Evolutionary conservation across 2,888 invertebrate genomes (phyloP).

Genomic region (Andrena minutula): DNA sequence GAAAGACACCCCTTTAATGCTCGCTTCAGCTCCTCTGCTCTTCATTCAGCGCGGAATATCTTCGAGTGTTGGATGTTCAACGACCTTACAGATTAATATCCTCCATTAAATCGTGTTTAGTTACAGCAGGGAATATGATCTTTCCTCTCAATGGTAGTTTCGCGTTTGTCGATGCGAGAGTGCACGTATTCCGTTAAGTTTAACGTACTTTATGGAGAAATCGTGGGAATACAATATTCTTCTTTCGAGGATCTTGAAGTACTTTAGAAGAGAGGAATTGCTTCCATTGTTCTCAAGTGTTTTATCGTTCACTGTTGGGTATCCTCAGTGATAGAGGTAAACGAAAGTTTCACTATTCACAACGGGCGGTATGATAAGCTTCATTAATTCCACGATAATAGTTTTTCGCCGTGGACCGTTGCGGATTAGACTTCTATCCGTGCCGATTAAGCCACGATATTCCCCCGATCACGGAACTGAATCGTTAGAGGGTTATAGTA

Average conservation of each 20-base stretch:
- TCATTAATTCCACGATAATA: slow-evolving; percentile 21
- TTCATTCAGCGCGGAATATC: not conserved
- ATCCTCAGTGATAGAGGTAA: too few species aligned
- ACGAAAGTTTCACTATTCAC: too few species aligned
- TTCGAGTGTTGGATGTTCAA: not conserved
- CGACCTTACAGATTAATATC: slow-evolving; percentile 4
- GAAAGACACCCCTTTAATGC: not conserved
- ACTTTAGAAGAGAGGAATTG: too few species aligned
- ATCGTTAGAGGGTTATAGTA: slow-evolving; percentile 27
- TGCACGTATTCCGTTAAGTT: too few species aligned
- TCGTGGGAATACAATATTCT: too few species aligned
- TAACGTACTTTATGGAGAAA: too few species aligned
- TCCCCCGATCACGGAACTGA: not conserved
- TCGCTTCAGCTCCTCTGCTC: not conserved
- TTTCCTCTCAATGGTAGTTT: not conserved
- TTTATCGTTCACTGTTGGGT: too few species aligned
- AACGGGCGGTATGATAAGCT: slow-evolving; percentile 14
- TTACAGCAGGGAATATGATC: not conserved
- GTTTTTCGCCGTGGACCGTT: not conserved
- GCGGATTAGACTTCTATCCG: slow-evolving; percentile 11
- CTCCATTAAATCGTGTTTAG: slow-evolving; percentile 25
- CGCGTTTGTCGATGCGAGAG: not conserved
- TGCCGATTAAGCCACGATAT: slow-evolving; percentile 13
- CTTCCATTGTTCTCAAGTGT: too few species aligned
- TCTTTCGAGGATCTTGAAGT: not conserved